Percentiles rank a stretch among this genome's conserved stretches.
phyloP scores from a whole-genome alignment of 2,797 vertebrate species.

The Molothrus aeneus region DNA sequence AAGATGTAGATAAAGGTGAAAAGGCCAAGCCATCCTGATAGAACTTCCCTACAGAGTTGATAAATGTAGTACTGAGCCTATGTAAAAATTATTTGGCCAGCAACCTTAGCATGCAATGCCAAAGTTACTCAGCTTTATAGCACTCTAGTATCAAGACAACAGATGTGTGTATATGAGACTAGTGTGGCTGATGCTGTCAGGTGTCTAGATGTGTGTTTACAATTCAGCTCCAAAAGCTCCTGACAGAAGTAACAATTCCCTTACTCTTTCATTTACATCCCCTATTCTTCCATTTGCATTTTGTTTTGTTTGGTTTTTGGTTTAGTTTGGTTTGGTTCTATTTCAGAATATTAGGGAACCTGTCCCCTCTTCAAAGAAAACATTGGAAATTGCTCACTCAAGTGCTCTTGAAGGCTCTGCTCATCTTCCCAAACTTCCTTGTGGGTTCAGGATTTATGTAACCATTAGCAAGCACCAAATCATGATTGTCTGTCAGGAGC shows the following conservation, averaged over 20 bases:
- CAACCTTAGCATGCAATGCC: not conserved
- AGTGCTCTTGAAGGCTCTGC: not conserved
- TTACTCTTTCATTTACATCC: not conserved
- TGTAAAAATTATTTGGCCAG: not conserved
- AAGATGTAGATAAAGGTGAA: not conserved
- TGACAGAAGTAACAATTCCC: not conserved
- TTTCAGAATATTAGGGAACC: not conserved
- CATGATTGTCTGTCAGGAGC: not conserved
- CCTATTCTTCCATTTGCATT: not conserved
- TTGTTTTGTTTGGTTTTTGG: not conserved
- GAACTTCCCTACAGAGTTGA: not conserved
- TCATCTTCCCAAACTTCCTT: not conserved
- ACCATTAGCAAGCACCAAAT: not conserved
- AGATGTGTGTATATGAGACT: not conserved
- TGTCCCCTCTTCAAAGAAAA: not conserved
- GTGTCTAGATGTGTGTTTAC: not conserved
- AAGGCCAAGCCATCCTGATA: not conserved
- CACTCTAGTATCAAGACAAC: not conserved
- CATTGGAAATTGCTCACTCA: not conserved
- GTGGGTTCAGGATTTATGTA: not conserved
- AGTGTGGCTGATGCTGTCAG: not conserved
- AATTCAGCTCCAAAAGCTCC: not conserved
- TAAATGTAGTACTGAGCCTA: not conserved
- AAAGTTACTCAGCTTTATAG: not conserved
- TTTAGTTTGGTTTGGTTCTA: not conserved